Evolutionary conservation across 2,113 vertebrate genomes (phyloP).

Genomic region (Gallinago media): DNA sequence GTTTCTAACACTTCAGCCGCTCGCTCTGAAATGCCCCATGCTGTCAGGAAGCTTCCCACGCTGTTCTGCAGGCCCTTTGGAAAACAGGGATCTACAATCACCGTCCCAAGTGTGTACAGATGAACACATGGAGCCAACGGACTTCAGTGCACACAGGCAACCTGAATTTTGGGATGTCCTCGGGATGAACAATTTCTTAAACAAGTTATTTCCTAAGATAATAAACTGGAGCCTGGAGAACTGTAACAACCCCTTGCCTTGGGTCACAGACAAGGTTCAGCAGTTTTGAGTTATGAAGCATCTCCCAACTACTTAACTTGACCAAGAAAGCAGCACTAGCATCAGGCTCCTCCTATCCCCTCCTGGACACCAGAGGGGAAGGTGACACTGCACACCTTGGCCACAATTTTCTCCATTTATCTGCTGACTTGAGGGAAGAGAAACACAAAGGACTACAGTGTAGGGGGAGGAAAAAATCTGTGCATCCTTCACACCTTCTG

Average conservation of each 20-base stretch:
- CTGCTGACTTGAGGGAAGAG: background rate
- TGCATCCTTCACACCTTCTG: background rate
- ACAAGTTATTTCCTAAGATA: background rate
- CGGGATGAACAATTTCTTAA: background rate
- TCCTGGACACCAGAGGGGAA: background rate
- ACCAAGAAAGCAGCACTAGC: background rate
- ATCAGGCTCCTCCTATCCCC: background rate
- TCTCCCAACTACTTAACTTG: background rate
- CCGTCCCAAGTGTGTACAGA: rapidly evolving
- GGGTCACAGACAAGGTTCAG: background rate
- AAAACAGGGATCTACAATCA: background rate
- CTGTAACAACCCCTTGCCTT: rapidly evolving
- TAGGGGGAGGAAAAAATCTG: background rate
- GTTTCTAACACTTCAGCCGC: background rate
- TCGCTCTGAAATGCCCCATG: background rate
- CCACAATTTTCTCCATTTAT: background rate
- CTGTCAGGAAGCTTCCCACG: background rate
- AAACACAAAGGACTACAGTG: rapidly evolving
- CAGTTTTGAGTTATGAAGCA: background rate
- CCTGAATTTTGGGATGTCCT: background rate
- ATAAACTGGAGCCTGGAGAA: background rate
- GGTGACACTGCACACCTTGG: background rate
- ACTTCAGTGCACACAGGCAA: background rate
- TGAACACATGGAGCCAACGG: background rate
- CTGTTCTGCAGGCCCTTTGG: background rate